These are phyloP conservation scores for Hypotaenidia philippensis DNA, from an alignment of 2,797 vertebrate genomes.

Conservation along the genomic window DNA sequence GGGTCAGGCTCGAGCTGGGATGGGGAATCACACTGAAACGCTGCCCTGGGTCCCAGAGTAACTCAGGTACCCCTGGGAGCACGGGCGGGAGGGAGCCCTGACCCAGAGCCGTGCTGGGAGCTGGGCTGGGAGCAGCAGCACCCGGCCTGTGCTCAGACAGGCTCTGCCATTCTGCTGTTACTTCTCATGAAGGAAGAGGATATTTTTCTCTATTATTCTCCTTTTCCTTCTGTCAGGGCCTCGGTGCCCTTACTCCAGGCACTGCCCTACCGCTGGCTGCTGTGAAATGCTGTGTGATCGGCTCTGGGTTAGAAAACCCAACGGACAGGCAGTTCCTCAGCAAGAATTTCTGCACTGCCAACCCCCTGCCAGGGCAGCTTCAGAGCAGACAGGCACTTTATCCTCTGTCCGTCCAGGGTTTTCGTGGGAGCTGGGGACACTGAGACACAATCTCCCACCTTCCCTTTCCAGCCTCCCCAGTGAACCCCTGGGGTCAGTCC, in stretches of 20 bases:
- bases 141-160: fast-evolving
- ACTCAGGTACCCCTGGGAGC: neutral
- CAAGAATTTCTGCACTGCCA: neutral
- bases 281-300: neutral
- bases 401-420: neutral
- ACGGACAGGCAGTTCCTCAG: neutral
- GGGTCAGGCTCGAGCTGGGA: neutral
- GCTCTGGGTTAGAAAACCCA: neutral
- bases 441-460: neutral
- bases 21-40: neutral
- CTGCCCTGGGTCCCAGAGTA: fast-evolving
- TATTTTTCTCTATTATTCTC: neutral
- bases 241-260: neutral
- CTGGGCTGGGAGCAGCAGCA: neutral
- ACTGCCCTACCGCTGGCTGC: too few species aligned
- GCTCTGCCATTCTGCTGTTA: neutral
- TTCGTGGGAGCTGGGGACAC: neutral
- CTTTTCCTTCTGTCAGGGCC: neutral
- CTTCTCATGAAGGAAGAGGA: neutral
- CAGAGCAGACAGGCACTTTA: too few species aligned
- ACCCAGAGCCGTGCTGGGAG: neutral
- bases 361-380: neutral
- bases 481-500: neutral
- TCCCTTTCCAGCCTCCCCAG: neutral
- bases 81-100: fast-evolving